Evolutionary conservation across 2,888 invertebrate genomes (phyloP), one percentile per base, ranked within the genome.

Genomic region (Epinotia nisella): DNA sequence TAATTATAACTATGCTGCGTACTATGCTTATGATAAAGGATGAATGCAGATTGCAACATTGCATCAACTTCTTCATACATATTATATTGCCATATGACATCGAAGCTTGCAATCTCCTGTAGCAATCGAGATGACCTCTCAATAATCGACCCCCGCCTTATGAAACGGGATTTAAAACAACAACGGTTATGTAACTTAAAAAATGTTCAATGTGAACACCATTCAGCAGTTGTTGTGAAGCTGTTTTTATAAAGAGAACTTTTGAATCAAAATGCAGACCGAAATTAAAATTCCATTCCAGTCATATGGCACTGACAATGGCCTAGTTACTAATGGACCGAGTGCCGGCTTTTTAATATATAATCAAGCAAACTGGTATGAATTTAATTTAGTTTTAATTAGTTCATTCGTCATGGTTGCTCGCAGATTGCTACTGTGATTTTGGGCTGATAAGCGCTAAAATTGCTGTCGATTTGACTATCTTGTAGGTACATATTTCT

Each of bases 241-340:
- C 29, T 35, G 45, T 39, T 3, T 59, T 15, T 61, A 55, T 24
- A 62, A 56, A 35, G 35, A 61, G 21, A 41, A 24, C 29, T 58
- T 62, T 58, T 61, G 13, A 74, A 75, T 71, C 69, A 74, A 73
- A 77, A 75, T 73, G n/a, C 66, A 68, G 60, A 71, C 71, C 67
- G 64, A 65, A 68, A 71, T 75, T 75, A 62, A 76, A 76, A 78
- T 75, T 76, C 75, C 62, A 60, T 76, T 55, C 73, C 56, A 68
- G 51, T 62, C 41, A 69, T 45, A 73, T 69, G 73, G 74, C 70
- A 71, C 71, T 74, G 76, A 76, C 78, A 79, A 74, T 79, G 79
- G 75, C 78, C 79, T 71, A 75, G 68, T 69, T 69, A 58, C 53
- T 69, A 73, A 73, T 73, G 68, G 39, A 62, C 56, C 72, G 45